phyloP scores from a whole-genome alignment of 1,140 invertebrate genomes.

The Carposina sasakii region DNA sequence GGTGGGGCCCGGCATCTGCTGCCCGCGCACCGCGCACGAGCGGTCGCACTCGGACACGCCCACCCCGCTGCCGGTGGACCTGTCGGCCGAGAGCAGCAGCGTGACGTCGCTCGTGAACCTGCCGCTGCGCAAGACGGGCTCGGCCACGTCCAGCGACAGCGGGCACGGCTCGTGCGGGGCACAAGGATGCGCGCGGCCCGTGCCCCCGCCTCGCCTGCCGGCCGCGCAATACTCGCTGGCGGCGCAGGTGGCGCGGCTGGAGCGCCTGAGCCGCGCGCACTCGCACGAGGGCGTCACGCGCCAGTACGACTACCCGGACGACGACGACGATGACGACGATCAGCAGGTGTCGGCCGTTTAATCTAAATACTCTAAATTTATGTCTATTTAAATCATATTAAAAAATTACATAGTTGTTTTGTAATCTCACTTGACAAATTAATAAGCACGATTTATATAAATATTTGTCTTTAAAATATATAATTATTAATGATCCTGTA shows the following conservation, averaged over 20 bases:
- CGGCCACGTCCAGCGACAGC: constrained; percentile 88
- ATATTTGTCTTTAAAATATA: constrained; percentile 46
- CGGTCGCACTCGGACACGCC: constrained; percentile 93
- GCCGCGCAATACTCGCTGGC: constrained; percentile 84
- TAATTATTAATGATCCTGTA: constrained; percentile 52
- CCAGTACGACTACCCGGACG: constrained; percentile 77
- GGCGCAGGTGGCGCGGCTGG: constrained; percentile 84
- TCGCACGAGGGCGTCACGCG: constrained; percentile 88
- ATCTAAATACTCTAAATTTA: constrained; percentile 60
- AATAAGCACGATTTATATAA: constrained; percentile 63
- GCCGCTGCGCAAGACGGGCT: constrained; percentile 90
- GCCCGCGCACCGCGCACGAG: constrained; percentile 80
- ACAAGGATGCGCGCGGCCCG: constrained; percentile 59
- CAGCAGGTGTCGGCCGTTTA: constrained; percentile 71
- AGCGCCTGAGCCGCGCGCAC: constrained; percentile 86
- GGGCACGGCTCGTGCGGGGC: constrained; percentile 85
- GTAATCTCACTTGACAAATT: constrained; percentile 68
- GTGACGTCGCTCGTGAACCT: constrained; percentile 94
- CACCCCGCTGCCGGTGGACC: constrained; percentile 87
- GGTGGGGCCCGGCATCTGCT: constrained; percentile 55
- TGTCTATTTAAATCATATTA: constrained; percentile 68
- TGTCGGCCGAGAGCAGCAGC: constrained; percentile 95
- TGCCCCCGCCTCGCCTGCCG: constrained; percentile 76
- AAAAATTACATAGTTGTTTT: constrained; percentile 51
- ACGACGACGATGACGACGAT: constrained; percentile 79